Base-by-base conservation (phyloP, 1,140 invertebrate genomes). In the Bombus sylvicola region DNA sequence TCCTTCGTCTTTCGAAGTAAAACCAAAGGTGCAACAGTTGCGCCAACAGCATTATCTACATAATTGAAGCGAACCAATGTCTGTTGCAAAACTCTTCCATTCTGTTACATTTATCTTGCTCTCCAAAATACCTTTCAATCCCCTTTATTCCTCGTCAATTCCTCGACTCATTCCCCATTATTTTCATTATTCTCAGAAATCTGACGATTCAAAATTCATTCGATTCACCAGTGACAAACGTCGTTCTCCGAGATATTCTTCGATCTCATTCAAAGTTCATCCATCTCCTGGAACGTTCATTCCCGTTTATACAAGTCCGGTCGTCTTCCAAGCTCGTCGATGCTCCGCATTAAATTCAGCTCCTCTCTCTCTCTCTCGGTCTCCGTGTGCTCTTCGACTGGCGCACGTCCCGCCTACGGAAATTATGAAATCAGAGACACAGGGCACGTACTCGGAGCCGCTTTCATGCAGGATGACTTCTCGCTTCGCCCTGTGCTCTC, bases 361-460 rank as follows among this genome's bases (percentile, higher is more conserved):
- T 62, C 43, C 72, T 82, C 79, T 83, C 82, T 83, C 72, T 82
- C 79, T 83, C 82, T 83, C 64, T 47, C 31, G 8, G 72, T 18
- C 75, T 80, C 77, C 41, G 39, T 74, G 71, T 66, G 76, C 59
- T 53, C 68, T 41, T 25, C 18, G 43, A n/a, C 12, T 13, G 41
- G 81, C 72, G 85, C 92, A 92, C 92, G 92, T 93, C 83, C 87
- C 87, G 89, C 87, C 88, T 90, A 89, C 92, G 92, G 92, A 93
- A 93, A 93, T 93, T 93, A 93, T 93, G 91, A 93, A 93, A 93
- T 93, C 92, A 92, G 90, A 92, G 88, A 93, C 90, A 92, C 92
- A 91, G 88, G 84, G 90, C 92, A 93, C 92, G 92, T 93, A 92
- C 86, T 81, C 85, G 74, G 18, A 79, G 64, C 79, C 74, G 85